Base-by-base conservation (phyloP, 2,888 invertebrate genomes). In the Tachina lurida region DNA sequence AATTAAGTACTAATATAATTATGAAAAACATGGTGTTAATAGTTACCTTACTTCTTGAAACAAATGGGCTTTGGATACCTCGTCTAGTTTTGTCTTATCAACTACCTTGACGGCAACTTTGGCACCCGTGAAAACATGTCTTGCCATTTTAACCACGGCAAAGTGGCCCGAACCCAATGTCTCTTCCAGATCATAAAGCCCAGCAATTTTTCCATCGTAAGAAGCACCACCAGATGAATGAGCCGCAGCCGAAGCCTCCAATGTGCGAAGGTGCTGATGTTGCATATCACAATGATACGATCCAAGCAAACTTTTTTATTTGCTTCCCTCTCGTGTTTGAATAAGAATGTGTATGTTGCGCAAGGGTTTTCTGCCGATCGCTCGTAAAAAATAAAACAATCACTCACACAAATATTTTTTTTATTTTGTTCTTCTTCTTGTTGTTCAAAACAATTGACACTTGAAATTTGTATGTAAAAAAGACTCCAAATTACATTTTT, bases 51-150 rank as follows among this genome's bases (percentile, higher is more conserved):
- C 97, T 96, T 97, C 97, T 94, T 98, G 98, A 93, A 98, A 98
- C 89, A 99, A 95, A 95, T 99, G 99, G 84, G 98, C 96, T 91
- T 97, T 96, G 19, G 99, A 98, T 56, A 98, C 96, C 90, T 98
- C 97, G 93, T 99, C 99, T 90, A 99, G 94, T 94, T 99, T 99
- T 90, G 96, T 97, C 94, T 99, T 99, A 93, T 99, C 99, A 91
- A 99, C 99, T 87, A 99, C 97, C 95, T 98, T 98, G 76, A 98
- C 98, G 78, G 98, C 98, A 80, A 99, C 99, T 93, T 98, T 98
- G 94, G 98, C 98, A 52, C 99, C 99, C 74, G 99, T 99, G 93
- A 99, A 99, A 82, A 99, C 99, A 95, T 99, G 99, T 88, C 98
- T 94, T 41, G 99, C 99, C 67, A 88, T 63, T 81, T 88, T 99